Conservation (phyloP, 2,888 invertebrate species). For the Mantis religiosa region DNA sequence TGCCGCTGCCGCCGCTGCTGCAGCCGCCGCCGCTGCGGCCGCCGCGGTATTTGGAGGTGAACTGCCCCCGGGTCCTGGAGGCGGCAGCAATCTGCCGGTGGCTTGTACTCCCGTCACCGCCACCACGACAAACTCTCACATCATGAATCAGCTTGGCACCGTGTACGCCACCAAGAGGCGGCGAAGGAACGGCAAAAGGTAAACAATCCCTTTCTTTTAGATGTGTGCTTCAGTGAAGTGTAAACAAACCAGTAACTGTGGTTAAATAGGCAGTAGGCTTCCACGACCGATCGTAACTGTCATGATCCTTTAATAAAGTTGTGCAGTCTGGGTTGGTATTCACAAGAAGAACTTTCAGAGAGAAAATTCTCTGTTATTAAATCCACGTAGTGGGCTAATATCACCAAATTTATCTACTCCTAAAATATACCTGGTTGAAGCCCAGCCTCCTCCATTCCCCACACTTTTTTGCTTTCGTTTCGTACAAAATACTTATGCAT, state of each 20-base stretch:
- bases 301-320: too few relatives aligned
- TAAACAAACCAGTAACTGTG: background rate
- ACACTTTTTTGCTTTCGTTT: too few relatives aligned
- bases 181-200: conserved; percentile 95
- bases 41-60: conserved; percentile 18
- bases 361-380: background rate
- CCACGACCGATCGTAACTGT: too few relatives aligned
- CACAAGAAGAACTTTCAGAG: background rate
- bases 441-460: too few relatives aligned
- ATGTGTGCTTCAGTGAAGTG: background rate
- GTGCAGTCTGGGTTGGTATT: too few relatives aligned
- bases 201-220: conserved; percentile 39
- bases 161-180: conserved; percentile 96
- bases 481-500: too few relatives aligned
- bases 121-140: conserved; percentile 22
- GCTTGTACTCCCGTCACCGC: conserved; percentile 3
- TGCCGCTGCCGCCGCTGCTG: conserved; percentile 34
- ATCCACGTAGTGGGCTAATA: too few relatives aligned
- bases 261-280: too few relatives aligned
- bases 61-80: conserved; percentile 7
- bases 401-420: too few relatives aligned
- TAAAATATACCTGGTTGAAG: too few relatives aligned
- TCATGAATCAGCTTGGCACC: conserved; percentile 87
- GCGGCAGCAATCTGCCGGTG: conserved; percentile 16
- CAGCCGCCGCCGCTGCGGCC: conserved; percentile 38